Evolutionary conservation across 2,888 invertebrate genomes (phyloP).

Genomic region (Cactoblastis cactorum): DNA sequence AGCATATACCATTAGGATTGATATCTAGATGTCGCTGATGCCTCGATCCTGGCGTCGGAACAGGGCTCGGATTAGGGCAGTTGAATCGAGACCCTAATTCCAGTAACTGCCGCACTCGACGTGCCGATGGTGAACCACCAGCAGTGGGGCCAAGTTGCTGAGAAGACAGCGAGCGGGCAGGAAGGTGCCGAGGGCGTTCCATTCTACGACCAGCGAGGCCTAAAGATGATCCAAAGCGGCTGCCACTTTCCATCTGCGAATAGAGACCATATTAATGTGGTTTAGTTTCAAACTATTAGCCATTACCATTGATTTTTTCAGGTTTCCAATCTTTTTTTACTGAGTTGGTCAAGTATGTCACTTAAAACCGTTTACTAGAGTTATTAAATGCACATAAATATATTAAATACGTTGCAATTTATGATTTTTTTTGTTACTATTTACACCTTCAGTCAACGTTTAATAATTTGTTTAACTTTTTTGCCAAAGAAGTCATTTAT

Average conservation of each 20-base stretch:
- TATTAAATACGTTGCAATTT: too few species aligned
- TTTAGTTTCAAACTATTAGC: neutral
- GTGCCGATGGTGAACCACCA: conserved; percentile 85
- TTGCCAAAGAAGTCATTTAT: too few species aligned
- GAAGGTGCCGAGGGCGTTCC: conserved; percentile 78
- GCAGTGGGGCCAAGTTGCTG: conserved; percentile 82
- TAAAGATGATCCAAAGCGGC: conserved; percentile 81
- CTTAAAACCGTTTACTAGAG: too few species aligned
- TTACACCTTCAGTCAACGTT: too few species aligned
- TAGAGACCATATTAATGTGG: neutral
- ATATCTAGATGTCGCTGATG: conserved; percentile 91
- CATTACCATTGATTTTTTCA: too few species aligned
- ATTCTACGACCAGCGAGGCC: conserved; percentile 75
- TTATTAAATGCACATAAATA: too few species aligned
- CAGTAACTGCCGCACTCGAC: conserved; percentile 89
- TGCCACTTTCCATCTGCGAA: conserved; percentile 76
- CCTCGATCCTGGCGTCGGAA: conserved; percentile 88
- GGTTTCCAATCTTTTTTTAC: too few species aligned
- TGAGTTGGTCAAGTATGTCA: too few species aligned
- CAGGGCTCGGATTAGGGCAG: conserved; percentile 84
- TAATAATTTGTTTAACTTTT: too few species aligned
- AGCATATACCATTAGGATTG: conserved; percentile 88
- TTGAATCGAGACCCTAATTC: conserved; percentile 82
- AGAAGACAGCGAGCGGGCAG: conserved; percentile 86
- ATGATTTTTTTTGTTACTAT: too few species aligned